A percentile compares a stretch with the other conserved stretches of the same genome.
phyloP scores from a whole-genome alignment of 2,888 invertebrate species.

The Drosophila anceps region DNA sequence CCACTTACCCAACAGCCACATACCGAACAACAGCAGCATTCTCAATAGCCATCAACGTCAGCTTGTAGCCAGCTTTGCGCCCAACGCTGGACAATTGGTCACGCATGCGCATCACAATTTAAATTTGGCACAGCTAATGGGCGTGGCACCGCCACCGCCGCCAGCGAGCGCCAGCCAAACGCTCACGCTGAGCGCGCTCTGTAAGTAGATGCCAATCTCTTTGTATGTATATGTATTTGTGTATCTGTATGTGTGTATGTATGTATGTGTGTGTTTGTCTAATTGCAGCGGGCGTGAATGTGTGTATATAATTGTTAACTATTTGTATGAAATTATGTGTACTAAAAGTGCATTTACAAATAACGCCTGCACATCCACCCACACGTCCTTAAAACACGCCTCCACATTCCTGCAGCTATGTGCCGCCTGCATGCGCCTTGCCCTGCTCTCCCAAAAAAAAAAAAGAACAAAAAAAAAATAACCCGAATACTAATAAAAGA shows the following conservation, averaged over 20 bases:
- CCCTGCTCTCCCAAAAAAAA: conserved; percentile 5
- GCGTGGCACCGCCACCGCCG: conserved; percentile 68
- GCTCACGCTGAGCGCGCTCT: conserved; percentile 85
- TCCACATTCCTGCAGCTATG: not conserved
- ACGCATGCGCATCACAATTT: conserved; percentile 59
- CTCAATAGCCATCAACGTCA: conserved; percentile 51
- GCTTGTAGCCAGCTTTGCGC: conserved; percentile 37
- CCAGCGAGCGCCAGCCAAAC: conserved; percentile 71
- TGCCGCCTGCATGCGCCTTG: conserved; percentile 57
- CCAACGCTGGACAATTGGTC: conserved; percentile 45
- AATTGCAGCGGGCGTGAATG: conserved; percentile 22
- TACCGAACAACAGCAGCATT: conserved; percentile 34
- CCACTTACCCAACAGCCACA: conserved; percentile 33
- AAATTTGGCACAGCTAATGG: conserved; percentile 76
- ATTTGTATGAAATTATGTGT: conserved; percentile 22
- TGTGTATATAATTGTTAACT: conserved; percentile 38
- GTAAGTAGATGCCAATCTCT: conserved; percentile 80
- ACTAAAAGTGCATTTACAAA: conserved; percentile 7
- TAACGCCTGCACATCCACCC: conserved; percentile 24
- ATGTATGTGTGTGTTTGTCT: conserved; percentile 17
- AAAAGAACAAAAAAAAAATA: not conserved
- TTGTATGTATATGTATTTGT: conserved; percentile 11
- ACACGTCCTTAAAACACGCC: conserved; percentile 2
- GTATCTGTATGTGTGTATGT: conserved; percentile 4
- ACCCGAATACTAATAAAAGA: conserved; percentile 17